Evolutionary conservation across 2,797 vertebrate species (phyloP).

Genomic region (Tadarida brasiliensis): DNA sequence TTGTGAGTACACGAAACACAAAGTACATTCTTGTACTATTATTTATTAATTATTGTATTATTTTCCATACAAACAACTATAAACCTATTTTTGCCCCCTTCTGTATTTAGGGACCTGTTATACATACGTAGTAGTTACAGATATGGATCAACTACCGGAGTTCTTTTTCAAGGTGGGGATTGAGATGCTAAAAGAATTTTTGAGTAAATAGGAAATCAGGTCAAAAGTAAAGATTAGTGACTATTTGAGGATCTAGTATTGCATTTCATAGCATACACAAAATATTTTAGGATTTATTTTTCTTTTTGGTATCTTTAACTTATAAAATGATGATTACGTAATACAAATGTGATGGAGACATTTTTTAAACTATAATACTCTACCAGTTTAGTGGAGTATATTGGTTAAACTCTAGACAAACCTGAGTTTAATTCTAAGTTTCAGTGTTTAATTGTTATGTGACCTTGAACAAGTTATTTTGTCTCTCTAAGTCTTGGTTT

Average conservation of each 20-base stretch:
- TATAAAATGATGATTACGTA: neutral
- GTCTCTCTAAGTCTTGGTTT: neutral
- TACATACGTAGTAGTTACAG: neutral
- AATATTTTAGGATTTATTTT: conserved; percentile 16
- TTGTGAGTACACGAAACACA: no score
- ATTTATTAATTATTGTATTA: no score
- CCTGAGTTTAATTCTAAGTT: neutral
- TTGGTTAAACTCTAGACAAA: neutral
- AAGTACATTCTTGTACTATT: no score
- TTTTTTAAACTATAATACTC: neutral
- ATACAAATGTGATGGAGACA: neutral
- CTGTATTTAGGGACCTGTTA: neutral
- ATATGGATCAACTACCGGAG: neutral
- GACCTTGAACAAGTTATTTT: neutral
- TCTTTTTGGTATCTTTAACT: neutral
- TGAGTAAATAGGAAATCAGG: neutral
- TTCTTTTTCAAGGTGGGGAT: neutral
- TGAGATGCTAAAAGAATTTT: neutral
- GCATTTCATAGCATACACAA: neutral
- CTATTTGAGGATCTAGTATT: neutral
- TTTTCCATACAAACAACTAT: no score
- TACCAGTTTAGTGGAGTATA: neutral
- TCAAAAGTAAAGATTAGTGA: neutral
- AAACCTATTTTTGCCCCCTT: no score
- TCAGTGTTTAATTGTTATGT: neutral